Conservation (phyloP, 2,113 vertebrate genomes). For the Cygnus atratus region DNA sequence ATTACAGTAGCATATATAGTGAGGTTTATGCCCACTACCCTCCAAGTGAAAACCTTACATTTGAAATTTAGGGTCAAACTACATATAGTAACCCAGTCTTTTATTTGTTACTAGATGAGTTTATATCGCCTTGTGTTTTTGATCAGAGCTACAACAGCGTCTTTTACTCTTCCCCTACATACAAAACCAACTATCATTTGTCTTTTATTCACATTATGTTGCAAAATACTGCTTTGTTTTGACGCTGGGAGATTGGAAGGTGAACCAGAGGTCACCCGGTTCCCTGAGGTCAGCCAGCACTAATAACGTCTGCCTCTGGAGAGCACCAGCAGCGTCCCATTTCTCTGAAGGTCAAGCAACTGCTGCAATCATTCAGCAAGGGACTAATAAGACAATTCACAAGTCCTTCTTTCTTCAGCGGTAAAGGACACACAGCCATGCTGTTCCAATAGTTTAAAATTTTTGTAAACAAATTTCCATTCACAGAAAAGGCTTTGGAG, state of each 20-base stretch:
- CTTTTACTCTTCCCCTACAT: neutral
- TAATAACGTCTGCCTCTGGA: constrained; percentile 53
- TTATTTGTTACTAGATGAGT: neutral
- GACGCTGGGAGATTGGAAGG: constrained; percentile 10
- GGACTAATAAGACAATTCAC: constrained; percentile 18
- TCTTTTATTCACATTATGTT: neutral
- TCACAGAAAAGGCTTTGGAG: neutral
- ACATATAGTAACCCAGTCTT: neutral
- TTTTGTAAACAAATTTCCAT: neutral
- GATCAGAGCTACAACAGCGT: neutral
- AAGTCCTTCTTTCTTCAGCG: neutral
- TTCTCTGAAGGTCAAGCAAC: constrained; percentile 52
- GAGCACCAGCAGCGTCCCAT: neutral
- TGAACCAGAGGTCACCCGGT: constrained; percentile 48
- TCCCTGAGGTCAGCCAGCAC: neutral
- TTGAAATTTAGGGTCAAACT: neutral
- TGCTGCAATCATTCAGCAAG: constrained; percentile 33
- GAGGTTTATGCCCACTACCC: neutral
- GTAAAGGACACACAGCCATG: neutral
- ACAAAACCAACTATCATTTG: neutral
- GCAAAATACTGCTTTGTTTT: constrained; percentile 32
- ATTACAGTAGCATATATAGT: neutral
- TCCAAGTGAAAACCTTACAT: neutral
- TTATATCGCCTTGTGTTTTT: neutral
- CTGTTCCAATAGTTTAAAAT: neutral